These are phyloP conservation scores for Nymphalis polychloros DNA, from an alignment of 2,888 invertebrate species.

Conservation along the genomic window DNA sequence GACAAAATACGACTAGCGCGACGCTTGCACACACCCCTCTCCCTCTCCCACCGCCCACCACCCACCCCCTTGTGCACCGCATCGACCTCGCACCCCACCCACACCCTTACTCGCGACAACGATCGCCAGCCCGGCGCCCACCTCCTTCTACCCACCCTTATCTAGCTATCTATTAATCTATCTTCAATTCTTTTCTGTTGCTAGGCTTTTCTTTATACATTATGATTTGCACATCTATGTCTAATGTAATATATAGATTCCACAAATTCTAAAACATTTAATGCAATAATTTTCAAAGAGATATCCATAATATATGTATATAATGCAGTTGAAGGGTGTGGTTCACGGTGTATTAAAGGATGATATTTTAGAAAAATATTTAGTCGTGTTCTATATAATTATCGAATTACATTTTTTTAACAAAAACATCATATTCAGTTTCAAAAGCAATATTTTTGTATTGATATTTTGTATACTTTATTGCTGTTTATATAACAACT, in stretches of 20 bases:
- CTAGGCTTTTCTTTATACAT: slow-evolving; percentile 35
- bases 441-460: too few relatives aligned
- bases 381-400: too few relatives aligned
- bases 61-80: slow-evolving; percentile 51
- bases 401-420: too few relatives aligned
- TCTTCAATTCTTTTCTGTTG: slow-evolving; percentile 41
- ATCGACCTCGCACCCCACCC: slow-evolving; percentile 71
- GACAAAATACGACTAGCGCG: slow-evolving; percentile 80
- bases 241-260: neutral
- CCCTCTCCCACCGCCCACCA: slow-evolving; percentile 51
- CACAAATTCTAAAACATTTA: neutral
- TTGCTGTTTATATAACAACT: too few relatives aligned
- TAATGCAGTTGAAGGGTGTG: too few relatives aligned
- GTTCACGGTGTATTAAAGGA: too few relatives aligned
- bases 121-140: slow-evolving; percentile 46
- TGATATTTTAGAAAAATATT: too few relatives aligned
- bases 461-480: too few relatives aligned
- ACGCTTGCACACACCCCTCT: slow-evolving; percentile 75
- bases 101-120: slow-evolving; percentile 50
- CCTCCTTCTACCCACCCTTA: slow-evolving; percentile 40
- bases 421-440: too few relatives aligned
- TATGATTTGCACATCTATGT: neutral
- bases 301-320: too few relatives aligned
- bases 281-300: too few relatives aligned
- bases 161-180: slow-evolving; percentile 42